phyloP scores from a whole-genome alignment of 2,797 vertebrate species.

The Anas capensis region DNA sequence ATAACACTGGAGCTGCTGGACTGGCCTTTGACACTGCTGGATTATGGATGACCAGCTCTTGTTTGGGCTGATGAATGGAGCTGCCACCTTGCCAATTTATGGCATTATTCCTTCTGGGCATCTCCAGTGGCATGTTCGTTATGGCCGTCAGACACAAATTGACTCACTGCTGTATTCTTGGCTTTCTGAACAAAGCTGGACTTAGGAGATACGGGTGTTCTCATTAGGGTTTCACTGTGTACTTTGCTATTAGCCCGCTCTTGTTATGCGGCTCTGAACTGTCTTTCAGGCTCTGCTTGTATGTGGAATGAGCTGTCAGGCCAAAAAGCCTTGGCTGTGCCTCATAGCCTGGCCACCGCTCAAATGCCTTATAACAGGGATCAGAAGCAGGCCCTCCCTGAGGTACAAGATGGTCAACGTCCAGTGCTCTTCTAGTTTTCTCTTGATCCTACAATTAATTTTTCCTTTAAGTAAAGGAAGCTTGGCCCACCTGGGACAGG shows the following conservation, averaged over 20 bases:
- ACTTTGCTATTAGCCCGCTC: constrained; percentile 28
- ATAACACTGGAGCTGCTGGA: background rate
- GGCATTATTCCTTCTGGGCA: constrained; percentile 43
- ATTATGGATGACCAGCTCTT: constrained; percentile 48
- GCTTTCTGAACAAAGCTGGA: constrained; percentile 16
- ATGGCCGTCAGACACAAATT: background rate
- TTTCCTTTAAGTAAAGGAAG: background rate
- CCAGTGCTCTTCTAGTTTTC: background rate
- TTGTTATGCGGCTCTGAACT: constrained; percentile 33
- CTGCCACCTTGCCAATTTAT: constrained; percentile 33
- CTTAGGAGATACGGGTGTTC: constrained; percentile 12
- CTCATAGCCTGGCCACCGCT: constrained; percentile 29
- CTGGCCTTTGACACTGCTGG: background rate
- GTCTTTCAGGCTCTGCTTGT: constrained; percentile 24
- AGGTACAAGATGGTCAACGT: background rate
- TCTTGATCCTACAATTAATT: background rate
- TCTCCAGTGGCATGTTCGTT: background rate
- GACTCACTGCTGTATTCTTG: constrained; percentile 8
- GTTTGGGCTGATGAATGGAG: constrained; percentile 48
- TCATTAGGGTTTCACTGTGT: background rate
- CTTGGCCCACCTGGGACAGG: background rate
- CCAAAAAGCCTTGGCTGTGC: background rate
- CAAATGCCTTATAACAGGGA: background rate
- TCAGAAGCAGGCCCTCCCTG: background rate
- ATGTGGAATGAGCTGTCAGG: constrained; percentile 35